Evolutionary conservation across 2,888 invertebrate species (phyloP), one percentile per base, ranked within the genome.

Genomic region (Euspilapteryx auroguttella): DNA sequence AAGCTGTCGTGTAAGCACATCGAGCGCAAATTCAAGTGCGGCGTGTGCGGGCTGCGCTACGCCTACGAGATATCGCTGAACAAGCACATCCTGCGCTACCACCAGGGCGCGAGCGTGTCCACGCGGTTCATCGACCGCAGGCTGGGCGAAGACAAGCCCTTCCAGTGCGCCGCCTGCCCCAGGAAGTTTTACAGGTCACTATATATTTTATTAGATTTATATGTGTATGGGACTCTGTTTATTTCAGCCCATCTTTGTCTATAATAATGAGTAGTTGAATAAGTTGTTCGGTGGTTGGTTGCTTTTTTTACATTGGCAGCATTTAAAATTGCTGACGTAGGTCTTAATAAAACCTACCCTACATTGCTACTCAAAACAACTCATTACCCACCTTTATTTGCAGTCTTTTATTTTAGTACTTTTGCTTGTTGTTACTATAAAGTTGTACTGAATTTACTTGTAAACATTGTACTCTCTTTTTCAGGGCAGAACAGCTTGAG

Each of bases 401-500:
- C n/a, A n/a, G n/a, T n/a, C n/a, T n/a, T n/a, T n/a, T n/a, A n/a
- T n/a, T n/a, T n/a, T n/a, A n/a, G n/a, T n/a, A n/a, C n/a, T n/a
- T n/a, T n/a, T n/a, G n/a, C n/a, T n/a, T n/a, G n/a, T n/a, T n/a
- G n/a, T n/a, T n/a, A n/a, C n/a, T n/a, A n/a, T n/a, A n/a, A n/a
- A n/a, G n/a, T n/a, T n/a, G n/a, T n/a, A n/a, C n/a, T n/a, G n/a
- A n/a, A n/a, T n/a, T n/a, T n/a, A 10, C 12, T 9, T 14, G 6
- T 9, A 5, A 25, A 22, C 13, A 9, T 9, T 6, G 4, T 35
- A 21, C 12, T 31, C 35, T 35, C 37, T 27, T 31, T 54, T 73
- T 41, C 48, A 83, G 85, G 52, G 79, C 80, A 27, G 85, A 84
- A 37, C 78, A 81, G 41, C 61, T 86, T 7, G 79, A 80, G 1